Evolutionary conservation across 2,888 invertebrate genomes (phyloP), one percentile per base, ranked within the genome.

Genomic region (Pecten maximus): DNA sequence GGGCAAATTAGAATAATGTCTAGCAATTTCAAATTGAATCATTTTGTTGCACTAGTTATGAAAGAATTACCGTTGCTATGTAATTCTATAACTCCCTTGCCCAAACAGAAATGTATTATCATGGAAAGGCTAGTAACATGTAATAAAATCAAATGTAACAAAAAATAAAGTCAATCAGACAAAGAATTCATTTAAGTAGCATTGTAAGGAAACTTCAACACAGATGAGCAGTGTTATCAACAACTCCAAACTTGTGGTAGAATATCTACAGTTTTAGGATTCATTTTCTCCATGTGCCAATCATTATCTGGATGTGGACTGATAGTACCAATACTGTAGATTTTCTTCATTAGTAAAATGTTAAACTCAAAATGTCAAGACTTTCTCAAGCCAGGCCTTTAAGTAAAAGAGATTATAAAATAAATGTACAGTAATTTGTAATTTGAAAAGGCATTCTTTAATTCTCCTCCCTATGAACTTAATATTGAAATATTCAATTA

Each of bases 321-420:
- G 3, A 74, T 74, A 28, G 2, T 12, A 28, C 60, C 8, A 19
- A 28, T 35, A 74, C 74, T 35, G 74, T 74, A 74, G 74, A 74
- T 28, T 74, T 74, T 74, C 74, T 74, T 74, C 1, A 28, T 74
- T 28, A 74, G 74, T 35, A 74, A 28, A 28, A 74, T 6, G 23
- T 54, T 19, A 12, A 54, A 54, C 2, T 35, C 28, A 28, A 1
- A 74, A 74, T 1, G 0, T 35, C 6, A 28, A 74, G 12, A 74
- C 6, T 74, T 74, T 28, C 28, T 35, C 74, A 74, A 74, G 74
- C 74, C 74, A 74, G 74, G 74, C 74, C 28, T 74, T 74, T 74
- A 4, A 35, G 35, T 6, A 54, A 74, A 74, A 35, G 28, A 35
- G 10, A 74, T 60, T 60, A 60, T 74, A 12, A 35, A 2, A 74